Percentiles rank a stretch among this genome's conserved stretches.
Evolutionary conservation across 2,113 vertebrate species (phyloP).

Genomic region (Melanerpes aurifrons): DNA sequence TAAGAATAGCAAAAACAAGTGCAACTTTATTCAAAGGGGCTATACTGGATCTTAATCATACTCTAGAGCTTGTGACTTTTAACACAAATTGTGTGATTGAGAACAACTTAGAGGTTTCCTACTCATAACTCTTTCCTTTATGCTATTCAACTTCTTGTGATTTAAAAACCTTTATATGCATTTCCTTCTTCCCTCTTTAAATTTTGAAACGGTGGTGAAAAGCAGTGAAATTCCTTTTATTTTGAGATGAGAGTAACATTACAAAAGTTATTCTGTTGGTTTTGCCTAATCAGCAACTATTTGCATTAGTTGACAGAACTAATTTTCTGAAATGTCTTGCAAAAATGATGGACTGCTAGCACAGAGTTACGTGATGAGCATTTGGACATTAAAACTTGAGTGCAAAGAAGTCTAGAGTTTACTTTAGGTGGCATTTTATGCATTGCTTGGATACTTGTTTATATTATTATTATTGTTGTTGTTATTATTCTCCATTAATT

Average conservation of each 20-base stretch:
- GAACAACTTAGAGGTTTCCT: not conserved
- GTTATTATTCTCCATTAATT: not conserved
- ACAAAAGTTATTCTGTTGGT: not conserved
- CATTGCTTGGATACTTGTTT: not conserved
- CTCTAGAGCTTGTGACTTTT: not conserved
- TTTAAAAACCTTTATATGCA: not conserved
- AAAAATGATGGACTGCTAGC: not conserved
- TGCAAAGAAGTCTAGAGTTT: not conserved
- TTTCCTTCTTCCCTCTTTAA: not conserved
- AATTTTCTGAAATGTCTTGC: not conserved
- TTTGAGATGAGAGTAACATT: not conserved
- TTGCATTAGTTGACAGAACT: not conserved
- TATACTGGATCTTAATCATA: not conserved
- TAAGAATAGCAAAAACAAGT: not conserved
- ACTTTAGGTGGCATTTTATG: not conserved
- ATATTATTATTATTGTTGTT: not conserved
- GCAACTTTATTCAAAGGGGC: not conserved
- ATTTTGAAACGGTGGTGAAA: not conserved
- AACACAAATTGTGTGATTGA: not conserved
- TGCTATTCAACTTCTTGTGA: not conserved
- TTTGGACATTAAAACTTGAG: not conserved
- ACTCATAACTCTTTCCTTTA: not conserved
- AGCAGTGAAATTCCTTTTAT: not conserved
- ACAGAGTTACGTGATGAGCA: not conserved
- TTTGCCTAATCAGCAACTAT: not conserved